These are phyloP conservation scores for Hippoglossus stenolepis DNA, from an alignment of 2,113 vertebrate species.

Conservation along the genomic window DNA sequence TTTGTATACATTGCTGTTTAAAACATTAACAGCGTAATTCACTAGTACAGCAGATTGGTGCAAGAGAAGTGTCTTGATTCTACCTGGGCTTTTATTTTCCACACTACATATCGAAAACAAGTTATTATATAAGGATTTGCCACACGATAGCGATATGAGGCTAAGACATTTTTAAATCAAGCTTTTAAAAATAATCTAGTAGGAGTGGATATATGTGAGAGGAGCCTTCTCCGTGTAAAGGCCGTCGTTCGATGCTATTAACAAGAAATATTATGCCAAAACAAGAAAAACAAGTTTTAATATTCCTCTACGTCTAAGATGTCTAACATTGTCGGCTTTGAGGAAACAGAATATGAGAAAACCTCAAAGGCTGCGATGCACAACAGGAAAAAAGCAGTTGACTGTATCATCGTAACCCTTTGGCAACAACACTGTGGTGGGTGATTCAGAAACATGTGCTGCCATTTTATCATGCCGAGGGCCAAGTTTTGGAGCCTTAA, in stretches of 20 bases:
- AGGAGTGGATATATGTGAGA: background rate
- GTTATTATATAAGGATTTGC: no score
- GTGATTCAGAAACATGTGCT: slow-evolving; percentile 80
- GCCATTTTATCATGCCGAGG: slow-evolving; percentile 78
- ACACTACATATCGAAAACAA: no score
- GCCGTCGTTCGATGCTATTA: background rate
- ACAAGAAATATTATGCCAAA: slow-evolving; percentile 7
- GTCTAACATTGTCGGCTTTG: slow-evolving; percentile 10
- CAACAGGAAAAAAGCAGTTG: slow-evolving; percentile 68
- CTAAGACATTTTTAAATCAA: background rate
- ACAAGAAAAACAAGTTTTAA: background rate
- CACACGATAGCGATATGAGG: background rate
- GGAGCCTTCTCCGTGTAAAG: background rate
- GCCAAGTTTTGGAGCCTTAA: slow-evolving; percentile 80
- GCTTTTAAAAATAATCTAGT: background rate
- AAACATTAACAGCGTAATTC: background rate
- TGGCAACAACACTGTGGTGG: slow-evolving; percentile 76
- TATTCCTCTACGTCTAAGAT: slow-evolving; percentile 8
- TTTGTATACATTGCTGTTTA: background rate
- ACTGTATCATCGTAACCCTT: slow-evolving; percentile 80
- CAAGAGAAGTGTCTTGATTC: background rate
- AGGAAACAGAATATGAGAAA: slow-evolving; percentile 39
- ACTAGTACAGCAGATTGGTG: no score
- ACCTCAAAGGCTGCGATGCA: slow-evolving; percentile 63
- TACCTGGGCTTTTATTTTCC: background rate